Evolutionary conservation across 1,140 invertebrate species (phyloP).

Genomic region (Panonychus citri): DNA sequence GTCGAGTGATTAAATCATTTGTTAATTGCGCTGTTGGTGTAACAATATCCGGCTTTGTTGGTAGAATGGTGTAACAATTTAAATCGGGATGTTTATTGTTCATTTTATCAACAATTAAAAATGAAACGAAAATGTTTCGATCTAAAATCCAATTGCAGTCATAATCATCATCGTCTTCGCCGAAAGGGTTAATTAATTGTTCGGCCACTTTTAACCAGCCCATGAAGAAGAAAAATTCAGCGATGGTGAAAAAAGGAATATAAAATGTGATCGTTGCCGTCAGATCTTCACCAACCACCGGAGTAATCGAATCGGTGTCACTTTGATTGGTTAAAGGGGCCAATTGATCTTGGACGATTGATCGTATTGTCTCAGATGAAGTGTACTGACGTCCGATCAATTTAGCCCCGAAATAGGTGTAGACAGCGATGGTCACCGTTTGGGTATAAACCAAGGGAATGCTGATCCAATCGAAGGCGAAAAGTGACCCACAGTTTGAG

Average conservation of each 20-base stretch:
- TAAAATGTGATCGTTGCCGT: slow-evolving; percentile 15
- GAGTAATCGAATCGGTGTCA: slow-evolving; percentile 46
- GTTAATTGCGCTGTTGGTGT: neutral
- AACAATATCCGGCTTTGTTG: neutral
- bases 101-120: slow-evolving; percentile 16
- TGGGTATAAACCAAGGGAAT: slow-evolving; percentile 30
- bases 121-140: slow-evolving; percentile 12
- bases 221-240: slow-evolving; percentile 83
- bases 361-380: slow-evolving; percentile 20
- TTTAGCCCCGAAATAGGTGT: slow-evolving; percentile 62
- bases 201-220: slow-evolving; percentile 48
- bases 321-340: too few relatives aligned
- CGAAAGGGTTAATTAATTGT: slow-evolving; percentile 25
- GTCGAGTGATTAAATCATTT: neutral
- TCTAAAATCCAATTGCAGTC: slow-evolving; percentile 20
- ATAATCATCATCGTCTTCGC: slow-evolving; percentile 30
- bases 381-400: slow-evolving; percentile 59
- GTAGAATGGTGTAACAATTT: slow-evolving; percentile 17
- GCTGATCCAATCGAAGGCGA: slow-evolving; percentile 28
- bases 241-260: slow-evolving; percentile 21
- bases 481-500: slow-evolving; percentile 20
- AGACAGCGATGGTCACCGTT: slow-evolving; percentile 24
- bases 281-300: slow-evolving; percentile 32
- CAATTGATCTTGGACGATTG: too few relatives aligned
- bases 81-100: slow-evolving; percentile 13